Percentiles rank a stretch among this genome's conserved stretches.
Conservation (phyloP, 2,797 vertebrate genomes). For the Sebastes hubbsi region DNA sequence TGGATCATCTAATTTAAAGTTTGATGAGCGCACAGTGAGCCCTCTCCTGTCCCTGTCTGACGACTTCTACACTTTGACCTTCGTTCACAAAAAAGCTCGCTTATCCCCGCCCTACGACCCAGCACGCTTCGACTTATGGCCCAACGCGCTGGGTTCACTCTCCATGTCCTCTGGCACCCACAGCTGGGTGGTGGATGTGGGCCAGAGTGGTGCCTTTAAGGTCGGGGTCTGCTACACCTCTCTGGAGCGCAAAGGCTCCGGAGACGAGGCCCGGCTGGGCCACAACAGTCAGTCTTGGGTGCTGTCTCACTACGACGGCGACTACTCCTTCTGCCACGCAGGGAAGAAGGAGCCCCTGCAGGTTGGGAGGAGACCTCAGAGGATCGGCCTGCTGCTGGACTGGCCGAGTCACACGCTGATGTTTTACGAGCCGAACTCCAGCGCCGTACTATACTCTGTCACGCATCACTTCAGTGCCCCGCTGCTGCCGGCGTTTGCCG, state of each 20-base stretch:
- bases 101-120: slow-evolving; percentile 78
- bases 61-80: slow-evolving; percentile 86
- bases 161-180: slow-evolving; percentile 85
- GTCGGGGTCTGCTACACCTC: slow-evolving; percentile 90
- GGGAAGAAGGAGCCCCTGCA: slow-evolving; percentile 77
- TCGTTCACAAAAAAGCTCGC: slow-evolving; percentile 84
- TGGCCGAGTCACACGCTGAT: slow-evolving; percentile 86
- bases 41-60: slow-evolving; percentile 87
- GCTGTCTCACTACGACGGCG: slow-evolving; percentile 88
- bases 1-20: slow-evolving; percentile 77
- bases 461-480: slow-evolving; percentile 79
- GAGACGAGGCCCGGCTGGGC: slow-evolving; percentile 87
- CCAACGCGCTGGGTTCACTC: slow-evolving; percentile 87
- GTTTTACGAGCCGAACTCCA: slow-evolving; percentile 87
- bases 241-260: slow-evolving; percentile 88
- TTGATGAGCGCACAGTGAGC: slow-evolving; percentile 88
- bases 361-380: slow-evolving; percentile 79
- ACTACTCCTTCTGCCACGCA: slow-evolving; percentile 89
- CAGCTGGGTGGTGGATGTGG: slow-evolving; percentile 88
- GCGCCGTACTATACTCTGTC: slow-evolving; percentile 81
- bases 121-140: slow-evolving; percentile 91
- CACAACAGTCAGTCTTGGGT: slow-evolving; percentile 91
- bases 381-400: slow-evolving; percentile 90
- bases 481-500: slow-evolving; percentile 87
- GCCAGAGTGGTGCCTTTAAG: slow-evolving; percentile 91